Evolutionary conservation across 2,113 vertebrate genomes (phyloP).

Genomic region (Rhegmatorhina hoffmannsi): DNA sequence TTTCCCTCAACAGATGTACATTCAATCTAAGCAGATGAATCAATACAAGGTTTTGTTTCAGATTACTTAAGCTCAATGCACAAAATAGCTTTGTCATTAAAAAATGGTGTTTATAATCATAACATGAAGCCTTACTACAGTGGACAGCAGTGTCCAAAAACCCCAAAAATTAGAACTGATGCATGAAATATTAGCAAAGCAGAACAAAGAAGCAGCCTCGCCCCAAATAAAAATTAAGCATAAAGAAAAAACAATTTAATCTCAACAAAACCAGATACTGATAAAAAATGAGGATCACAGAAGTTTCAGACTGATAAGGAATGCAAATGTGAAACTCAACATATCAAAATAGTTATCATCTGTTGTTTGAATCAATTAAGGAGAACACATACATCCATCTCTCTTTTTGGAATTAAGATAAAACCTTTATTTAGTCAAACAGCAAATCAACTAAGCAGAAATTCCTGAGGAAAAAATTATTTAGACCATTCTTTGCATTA

Average conservation of each 20-base stretch:
- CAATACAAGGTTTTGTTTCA: not conserved
- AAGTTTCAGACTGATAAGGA: not conserved
- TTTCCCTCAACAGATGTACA: not conserved
- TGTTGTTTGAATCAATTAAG: not conserved
- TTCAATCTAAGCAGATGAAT: not conserved
- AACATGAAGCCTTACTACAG: not conserved
- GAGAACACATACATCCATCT: not conserved
- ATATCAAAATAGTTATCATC: not conserved
- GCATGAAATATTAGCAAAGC: not conserved
- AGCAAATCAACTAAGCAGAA: not conserved
- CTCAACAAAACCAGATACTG: not conserved
- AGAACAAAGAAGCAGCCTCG: not conserved
- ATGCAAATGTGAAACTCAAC: not conserved
- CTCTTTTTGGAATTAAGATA: not conserved
- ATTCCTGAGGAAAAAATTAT: not conserved
- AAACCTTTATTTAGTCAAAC: not conserved
- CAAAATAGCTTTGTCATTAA: not conserved
- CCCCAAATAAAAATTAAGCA: not conserved
- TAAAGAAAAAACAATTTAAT: not conserved
- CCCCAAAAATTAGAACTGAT: not conserved
- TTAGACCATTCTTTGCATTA: not conserved
- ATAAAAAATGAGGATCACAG: not conserved
- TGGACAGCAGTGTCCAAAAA: not conserved
- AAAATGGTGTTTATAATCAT: not conserved
- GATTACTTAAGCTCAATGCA: not conserved